Evolutionary conservation across 2,888 invertebrate species (phyloP).

Genomic region (Chromoteleia sp.): DNA sequence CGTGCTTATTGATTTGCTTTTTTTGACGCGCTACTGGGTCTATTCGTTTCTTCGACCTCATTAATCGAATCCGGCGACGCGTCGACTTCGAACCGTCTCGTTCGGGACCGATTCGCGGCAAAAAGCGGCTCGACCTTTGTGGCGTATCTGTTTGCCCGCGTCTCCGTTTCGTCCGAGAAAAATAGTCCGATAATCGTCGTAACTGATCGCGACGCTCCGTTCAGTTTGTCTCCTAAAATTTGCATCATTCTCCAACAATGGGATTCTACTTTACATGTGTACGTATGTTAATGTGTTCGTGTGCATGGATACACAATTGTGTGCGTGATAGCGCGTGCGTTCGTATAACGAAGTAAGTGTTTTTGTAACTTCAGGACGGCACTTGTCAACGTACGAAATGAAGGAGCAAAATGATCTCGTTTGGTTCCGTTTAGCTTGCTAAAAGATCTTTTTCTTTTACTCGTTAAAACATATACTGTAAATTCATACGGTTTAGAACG

Average conservation of each 20-base stretch:
- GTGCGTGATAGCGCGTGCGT: slow-evolving; percentile 44
- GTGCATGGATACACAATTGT: slow-evolving; percentile 9
- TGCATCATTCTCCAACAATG: slow-evolving; percentile 13
- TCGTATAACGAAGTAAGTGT: not conserved
- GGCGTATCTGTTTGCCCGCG: too few relatives aligned
- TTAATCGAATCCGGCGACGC: too few relatives aligned
- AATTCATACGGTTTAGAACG: too few relatives aligned
- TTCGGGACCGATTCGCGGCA: too few relatives aligned
- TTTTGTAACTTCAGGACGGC: slow-evolving; percentile 19
- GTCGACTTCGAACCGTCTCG: too few relatives aligned
- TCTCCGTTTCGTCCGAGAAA: slow-evolving; percentile 3
- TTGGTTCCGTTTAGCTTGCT: not conserved
- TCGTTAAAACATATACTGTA: too few relatives aligned
- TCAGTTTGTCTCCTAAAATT: slow-evolving; percentile 9
- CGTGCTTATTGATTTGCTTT: too few relatives aligned
- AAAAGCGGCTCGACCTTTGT: too few relatives aligned
- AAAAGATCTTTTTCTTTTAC: too few relatives aligned
- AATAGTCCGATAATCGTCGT: slow-evolving; percentile 12
- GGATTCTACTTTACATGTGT: slow-evolving; percentile 19
- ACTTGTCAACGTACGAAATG: not conserved
- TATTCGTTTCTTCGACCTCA: not conserved
- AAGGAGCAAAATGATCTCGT: not conserved
- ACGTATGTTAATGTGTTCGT: slow-evolving; percentile 9
- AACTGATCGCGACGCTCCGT: slow-evolving; percentile 1
- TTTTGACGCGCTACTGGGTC: slow-evolving; percentile 9